Percentiles rank a stretch among this genome's conserved stretches.
Conservation (phyloP, 2,113 vertebrate species). For the Nannospalax galili region DNA sequence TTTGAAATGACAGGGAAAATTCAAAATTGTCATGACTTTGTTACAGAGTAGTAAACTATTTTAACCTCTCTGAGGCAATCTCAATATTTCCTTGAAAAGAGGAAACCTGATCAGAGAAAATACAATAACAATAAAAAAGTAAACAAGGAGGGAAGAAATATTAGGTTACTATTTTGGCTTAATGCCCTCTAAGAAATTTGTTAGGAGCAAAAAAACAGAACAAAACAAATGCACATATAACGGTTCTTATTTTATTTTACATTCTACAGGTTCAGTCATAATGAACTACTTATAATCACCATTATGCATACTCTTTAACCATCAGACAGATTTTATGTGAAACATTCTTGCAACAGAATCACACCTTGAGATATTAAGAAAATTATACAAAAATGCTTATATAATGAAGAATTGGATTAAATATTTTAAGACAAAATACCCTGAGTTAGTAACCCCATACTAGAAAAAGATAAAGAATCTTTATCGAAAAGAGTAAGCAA, state of each 20-base stretch:
- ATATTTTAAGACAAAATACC: background rate
- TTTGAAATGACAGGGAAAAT: background rate
- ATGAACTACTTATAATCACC: background rate
- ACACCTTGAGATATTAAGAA: background rate
- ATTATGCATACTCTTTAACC: background rate
- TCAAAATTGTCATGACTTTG: background rate
- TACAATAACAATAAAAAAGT: background rate
- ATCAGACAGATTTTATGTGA: background rate
- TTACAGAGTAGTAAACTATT: background rate
- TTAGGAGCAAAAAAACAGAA: background rate
- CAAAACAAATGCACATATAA: background rate
- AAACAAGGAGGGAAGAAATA: background rate
- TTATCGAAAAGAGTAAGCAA: background rate
- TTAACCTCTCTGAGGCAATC: background rate
- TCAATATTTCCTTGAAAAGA: slow-evolving; percentile 29
- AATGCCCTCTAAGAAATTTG: background rate
- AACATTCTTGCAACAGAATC: background rate
- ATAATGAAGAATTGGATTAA: background rate
- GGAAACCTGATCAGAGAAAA: background rate
- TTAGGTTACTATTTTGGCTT: background rate
- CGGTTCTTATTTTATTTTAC: background rate
- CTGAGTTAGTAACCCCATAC: background rate
- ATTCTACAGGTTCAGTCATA: background rate
- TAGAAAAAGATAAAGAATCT: background rate
- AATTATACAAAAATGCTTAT: background rate